These are phyloP conservation scores for Parelbella ahira DNA, from an alignment of 2,888 invertebrate species.

Conservation along the genomic window DNA sequence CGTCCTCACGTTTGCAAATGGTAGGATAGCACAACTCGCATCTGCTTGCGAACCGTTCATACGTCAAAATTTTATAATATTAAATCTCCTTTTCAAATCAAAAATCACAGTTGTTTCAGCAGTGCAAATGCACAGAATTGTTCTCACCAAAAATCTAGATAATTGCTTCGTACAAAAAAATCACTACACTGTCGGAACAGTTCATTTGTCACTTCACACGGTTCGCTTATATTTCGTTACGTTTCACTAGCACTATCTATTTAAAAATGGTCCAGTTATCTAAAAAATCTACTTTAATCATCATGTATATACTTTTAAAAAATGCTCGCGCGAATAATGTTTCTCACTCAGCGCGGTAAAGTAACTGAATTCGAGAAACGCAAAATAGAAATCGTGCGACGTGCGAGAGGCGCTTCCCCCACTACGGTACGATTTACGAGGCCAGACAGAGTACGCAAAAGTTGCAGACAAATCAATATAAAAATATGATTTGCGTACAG, in stretches of 20 bases:
- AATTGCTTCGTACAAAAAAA: constrained; percentile 45
- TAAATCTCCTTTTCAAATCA: constrained; percentile 40
- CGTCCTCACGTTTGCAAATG: constrained; percentile 33
- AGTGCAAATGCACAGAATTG: constrained; percentile 39
- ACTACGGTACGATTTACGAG: constrained; percentile 68
- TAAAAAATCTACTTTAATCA: constrained; percentile 54
- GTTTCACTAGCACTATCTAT: constrained; percentile 47
- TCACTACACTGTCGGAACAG: constrained; percentile 56
- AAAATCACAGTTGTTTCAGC: constrained; percentile 55
- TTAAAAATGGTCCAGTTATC: constrained; percentile 39
- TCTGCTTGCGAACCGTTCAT: constrained; percentile 58
- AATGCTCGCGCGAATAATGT: constrained; percentile 60
- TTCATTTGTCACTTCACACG: constrained; percentile 49
- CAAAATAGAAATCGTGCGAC: constrained; percentile 77
- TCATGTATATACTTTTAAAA: constrained; percentile 58
- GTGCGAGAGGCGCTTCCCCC: constrained; percentile 70
- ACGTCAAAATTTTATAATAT: constrained; percentile 55
- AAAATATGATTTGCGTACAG: neutral
- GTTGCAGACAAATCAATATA: constrained; percentile 48
- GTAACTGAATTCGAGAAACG: constrained; percentile 74
- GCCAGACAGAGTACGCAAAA: constrained; percentile 65
- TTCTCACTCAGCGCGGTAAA: constrained; percentile 61
- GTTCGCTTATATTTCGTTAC: constrained; percentile 44
- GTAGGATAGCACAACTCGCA: constrained; percentile 38
- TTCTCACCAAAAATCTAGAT: constrained; percentile 56